Evolutionary conservation across 2,888 invertebrate genomes (phyloP), one percentile per base, ranked within the genome.

Genomic region (Rhynchonema sp.): DNA sequence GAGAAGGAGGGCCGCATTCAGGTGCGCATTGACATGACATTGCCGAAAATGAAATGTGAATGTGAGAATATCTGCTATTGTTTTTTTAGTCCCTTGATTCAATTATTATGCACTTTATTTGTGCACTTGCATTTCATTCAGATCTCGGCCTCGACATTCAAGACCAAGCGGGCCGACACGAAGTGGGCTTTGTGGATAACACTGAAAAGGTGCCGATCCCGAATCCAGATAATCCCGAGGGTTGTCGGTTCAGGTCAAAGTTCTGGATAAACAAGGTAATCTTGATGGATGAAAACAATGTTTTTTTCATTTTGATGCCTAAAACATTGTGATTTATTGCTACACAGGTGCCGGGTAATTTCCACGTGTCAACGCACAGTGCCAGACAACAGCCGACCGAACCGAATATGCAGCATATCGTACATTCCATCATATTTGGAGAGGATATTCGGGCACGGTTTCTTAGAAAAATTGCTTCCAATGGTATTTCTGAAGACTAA

Each of bases 91-190:
- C n/a, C 22, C 23, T 30, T 23, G n/a, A 27, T 49, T 49, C 30
- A 54, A 38, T 22, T 46, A 30, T 6, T n/a, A n/a, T n/a, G n/a
- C n/a, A n/a, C n/a, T n/a, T n/a, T n/a, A n/a, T n/a, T n/a, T n/a
- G n/a, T n/a, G n/a, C n/a, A n/a, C n/a, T n/a, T n/a, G 13, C 38
- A 38, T 28, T 25, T n/a, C 27, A 61, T 66, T 59, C 67, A 80
- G 79, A 71, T 69, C 65, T 79, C 46, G 80, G 80, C 20, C 68
- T 80, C 56, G 80, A 80, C 66, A 80, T 80, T 63, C 80, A 80
- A 69, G 80, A 80, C 72, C 80, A 80, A 61, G 75, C 78, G 71
- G 80, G 80, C 0, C 70, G 80, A 57, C 80, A 80, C 69, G 80
- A 80, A 69, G 80, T 81, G 28, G 67, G 67, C 3, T 79, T 79